A percentile compares a stretch with the other conserved stretches of the same genome.
Conservation (phyloP, 2,797 vertebrate species). For the Picus viridis region DNA sequence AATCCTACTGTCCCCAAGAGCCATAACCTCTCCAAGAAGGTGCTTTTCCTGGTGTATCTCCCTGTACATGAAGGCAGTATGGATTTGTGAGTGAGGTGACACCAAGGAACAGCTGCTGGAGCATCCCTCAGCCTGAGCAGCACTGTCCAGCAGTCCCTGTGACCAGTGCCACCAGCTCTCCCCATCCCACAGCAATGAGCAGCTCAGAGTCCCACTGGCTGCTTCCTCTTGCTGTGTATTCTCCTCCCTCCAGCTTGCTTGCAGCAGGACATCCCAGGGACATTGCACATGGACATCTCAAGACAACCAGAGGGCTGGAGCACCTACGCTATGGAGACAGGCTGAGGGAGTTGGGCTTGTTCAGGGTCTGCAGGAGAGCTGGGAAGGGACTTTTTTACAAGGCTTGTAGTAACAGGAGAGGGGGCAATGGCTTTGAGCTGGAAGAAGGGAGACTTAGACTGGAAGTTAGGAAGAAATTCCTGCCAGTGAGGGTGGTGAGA, state of each 20-base stretch:
- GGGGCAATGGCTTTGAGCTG: no score
- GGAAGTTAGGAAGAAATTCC: no score
- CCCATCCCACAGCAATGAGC: not conserved
- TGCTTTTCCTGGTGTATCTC: accelerated
- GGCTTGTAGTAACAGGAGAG: no score
- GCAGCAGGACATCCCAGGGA: not conserved
- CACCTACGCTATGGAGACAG: no score
- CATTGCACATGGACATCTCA: accelerated
- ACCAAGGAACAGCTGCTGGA: accelerated
- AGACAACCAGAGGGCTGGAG: no score
- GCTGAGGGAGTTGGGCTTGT: no score
- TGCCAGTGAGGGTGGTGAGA: no score
- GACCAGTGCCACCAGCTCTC: not conserved
- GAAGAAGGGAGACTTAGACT: no score
- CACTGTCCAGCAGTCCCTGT: accelerated
- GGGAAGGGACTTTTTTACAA: no score
- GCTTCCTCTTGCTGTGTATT: not conserved
- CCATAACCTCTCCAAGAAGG: accelerated
- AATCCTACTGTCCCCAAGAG: accelerated
- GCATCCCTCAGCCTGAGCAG: not conserved
- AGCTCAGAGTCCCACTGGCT: not conserved
- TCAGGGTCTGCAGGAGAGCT: no score
- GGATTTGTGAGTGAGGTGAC: accelerated
- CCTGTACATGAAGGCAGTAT: accelerated
- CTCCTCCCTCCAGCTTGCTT: not conserved